Conservation (phyloP, 2,113 vertebrate genomes). For the Eurypyga helias region DNA sequence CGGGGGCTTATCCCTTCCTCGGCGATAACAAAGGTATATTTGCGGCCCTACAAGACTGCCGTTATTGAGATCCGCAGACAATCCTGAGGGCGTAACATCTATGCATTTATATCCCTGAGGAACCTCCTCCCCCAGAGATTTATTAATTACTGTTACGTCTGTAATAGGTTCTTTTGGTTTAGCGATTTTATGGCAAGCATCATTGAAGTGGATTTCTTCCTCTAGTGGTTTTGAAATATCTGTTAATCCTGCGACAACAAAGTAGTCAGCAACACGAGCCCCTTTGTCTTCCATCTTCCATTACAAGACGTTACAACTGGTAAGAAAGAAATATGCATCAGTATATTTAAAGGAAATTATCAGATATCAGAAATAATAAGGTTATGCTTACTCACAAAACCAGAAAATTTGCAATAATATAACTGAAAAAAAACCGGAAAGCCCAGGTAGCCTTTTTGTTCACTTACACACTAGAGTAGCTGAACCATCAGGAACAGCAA, state of each 20-base stretch:
- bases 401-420: neutral
- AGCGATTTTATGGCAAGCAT: slow-evolving; percentile 87
- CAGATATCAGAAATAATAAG: neutral
- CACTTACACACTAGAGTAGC: neutral
- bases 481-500: neutral
- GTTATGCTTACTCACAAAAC: neutral
- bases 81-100: slow-evolving; percentile 90
- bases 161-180: slow-evolving; percentile 95
- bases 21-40: slow-evolving; percentile 94
- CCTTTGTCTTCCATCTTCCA: slow-evolving; percentile 99
- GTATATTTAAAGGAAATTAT: neutral
- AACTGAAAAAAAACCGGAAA: neutral
- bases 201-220: slow-evolving; percentile 93
- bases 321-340: neutral
- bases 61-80: slow-evolving; percentile 95
- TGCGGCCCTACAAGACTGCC: slow-evolving; percentile 94
- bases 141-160: slow-evolving; percentile 93
- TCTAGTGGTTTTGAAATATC: slow-evolving; percentile 92
- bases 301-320: slow-evolving; percentile 79
- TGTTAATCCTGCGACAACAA: slow-evolving; percentile 95
- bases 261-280: slow-evolving; percentile 98
- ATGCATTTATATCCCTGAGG: slow-evolving; percentile 91
- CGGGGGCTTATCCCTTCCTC: slow-evolving; percentile 95
- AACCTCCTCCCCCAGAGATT: slow-evolving; percentile 93
- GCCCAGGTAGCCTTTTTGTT: neutral